These are phyloP conservation scores for Scolopax rusticola DNA, from an alignment of 2,797 vertebrate species.

Conservation along the genomic window DNA sequence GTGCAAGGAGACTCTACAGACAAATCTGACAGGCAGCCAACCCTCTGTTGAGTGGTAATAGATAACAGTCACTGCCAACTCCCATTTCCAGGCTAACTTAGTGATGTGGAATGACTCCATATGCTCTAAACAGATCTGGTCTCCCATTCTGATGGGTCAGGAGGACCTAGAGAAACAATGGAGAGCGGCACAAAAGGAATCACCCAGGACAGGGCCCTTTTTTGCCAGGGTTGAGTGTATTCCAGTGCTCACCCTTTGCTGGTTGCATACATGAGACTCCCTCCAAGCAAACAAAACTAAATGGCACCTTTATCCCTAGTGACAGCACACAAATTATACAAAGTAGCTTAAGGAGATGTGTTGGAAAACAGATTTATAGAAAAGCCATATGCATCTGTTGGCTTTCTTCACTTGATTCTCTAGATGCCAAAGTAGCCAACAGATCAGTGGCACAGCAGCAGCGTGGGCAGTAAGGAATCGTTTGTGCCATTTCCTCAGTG, in stretches of 20 bases:
- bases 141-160: neutral
- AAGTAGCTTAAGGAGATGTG: neutral
- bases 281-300: neutral
- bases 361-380: neutral
- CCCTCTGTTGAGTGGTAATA: constrained; percentile 56
- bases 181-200: neutral
- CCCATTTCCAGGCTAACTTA: constrained; percentile 62
- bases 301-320: neutral
- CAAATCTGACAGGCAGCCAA: constrained; percentile 59
- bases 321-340: neutral
- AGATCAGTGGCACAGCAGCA: neutral
- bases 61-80: constrained; percentile 59
- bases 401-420: neutral
- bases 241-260: neutral
- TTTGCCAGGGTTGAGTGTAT: neutral
- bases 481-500: neutral
- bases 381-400: neutral
- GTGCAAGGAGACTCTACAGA: constrained; percentile 48
- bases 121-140: constrained; percentile 38
- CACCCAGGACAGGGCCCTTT: neutral
- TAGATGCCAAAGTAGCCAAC: neutral
- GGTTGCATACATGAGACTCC: neutral
- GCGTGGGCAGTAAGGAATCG: neutral
- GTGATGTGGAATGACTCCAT: constrained; percentile 67
- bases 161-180: neutral